Conservation (phyloP, 2,113 vertebrate genomes). For the Taxidea taxus region DNA sequence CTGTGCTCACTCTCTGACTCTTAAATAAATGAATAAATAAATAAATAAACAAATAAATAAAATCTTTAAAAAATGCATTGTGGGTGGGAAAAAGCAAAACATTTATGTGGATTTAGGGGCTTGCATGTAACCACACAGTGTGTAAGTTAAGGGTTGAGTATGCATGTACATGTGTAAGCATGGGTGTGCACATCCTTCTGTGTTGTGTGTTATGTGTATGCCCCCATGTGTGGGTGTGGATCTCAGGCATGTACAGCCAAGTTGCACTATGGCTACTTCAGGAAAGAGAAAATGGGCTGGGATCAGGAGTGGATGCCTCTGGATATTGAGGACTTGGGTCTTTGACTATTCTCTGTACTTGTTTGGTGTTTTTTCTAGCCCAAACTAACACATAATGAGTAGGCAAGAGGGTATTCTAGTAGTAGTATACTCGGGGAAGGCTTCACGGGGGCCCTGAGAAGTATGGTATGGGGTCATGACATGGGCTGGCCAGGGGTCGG, state of each 20-base stretch:
- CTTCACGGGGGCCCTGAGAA: too few relatives aligned
- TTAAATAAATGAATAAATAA: not conserved
- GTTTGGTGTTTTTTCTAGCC: not conserved
- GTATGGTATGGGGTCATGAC: not conserved
- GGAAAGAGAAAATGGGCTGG: not conserved
- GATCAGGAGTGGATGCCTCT: fast-evolving
- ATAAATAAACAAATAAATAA: too few relatives aligned
- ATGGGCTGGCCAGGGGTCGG: not conserved
- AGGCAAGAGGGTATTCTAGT: not conserved
- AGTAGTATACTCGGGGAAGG: not conserved
- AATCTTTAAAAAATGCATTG: not conserved
- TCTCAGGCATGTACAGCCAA: not conserved
- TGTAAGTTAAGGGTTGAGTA: not conserved
- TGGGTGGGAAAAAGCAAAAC: too few relatives aligned
- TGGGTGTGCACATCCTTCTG: too few relatives aligned
- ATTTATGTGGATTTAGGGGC: not conserved
- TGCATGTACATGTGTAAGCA: not conserved
- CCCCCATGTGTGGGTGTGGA: fast-evolving
- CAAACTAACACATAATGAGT: not conserved
- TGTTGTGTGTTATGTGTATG: not conserved
- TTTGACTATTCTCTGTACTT: not conserved
- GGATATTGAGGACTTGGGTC: not conserved
- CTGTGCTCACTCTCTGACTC: not conserved
- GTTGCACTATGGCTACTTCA: fast-evolving
- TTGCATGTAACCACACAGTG: fast-evolving